Evolutionary conservation across 2,888 invertebrate species (phyloP), one percentile per base, ranked within the genome.

Genomic region (Lysandra bellargus): DNA sequence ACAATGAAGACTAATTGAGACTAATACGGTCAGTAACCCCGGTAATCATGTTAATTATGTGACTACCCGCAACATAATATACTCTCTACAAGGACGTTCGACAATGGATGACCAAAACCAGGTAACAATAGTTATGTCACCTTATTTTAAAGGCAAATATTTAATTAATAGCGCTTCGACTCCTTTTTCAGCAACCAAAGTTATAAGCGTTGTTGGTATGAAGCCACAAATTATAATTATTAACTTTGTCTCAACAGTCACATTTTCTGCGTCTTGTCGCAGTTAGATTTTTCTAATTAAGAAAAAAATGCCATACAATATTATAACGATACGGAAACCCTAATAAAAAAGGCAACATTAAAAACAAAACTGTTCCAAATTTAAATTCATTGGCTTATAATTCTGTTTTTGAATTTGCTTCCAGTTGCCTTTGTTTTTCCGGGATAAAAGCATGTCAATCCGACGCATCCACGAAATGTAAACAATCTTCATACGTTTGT

Each of bases 1-100:
- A 4, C 75, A 75, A 69, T 69, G 33, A 37, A 69, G 69, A 69
- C 75, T 75, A 75, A 75, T 75, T 75, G 75, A 44, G 75, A 23
- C 44, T 75, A 75, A 37, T 69, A 17, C 33, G 49, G 75, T 75
- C 75, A 49, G 23, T 53, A 49, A 75, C 75, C 75, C 75, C 12
- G 23, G 53, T 44, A 49, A 44, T 44, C 74, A 23, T 4, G 44
- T 23, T 30, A 49, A 44, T 23, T 75, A 75, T 75, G 75, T 75
- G 49, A 23, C 12, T 23, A 7, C 44, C 49, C 17, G 57, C 14
- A 57, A 57, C 57, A 49, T 9, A 57, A 4, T 23, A 23, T 23
- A 23, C 23, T 57, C 57, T 17, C 57, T 17, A 30, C 49, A 75
- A 75, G 75, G 75, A 75, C 75, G 75, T 49, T 44, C n/a, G 75